Evolutionary conservation across 2,888 invertebrate species (phyloP).

Genomic region (Lobophora halterata): DNA sequence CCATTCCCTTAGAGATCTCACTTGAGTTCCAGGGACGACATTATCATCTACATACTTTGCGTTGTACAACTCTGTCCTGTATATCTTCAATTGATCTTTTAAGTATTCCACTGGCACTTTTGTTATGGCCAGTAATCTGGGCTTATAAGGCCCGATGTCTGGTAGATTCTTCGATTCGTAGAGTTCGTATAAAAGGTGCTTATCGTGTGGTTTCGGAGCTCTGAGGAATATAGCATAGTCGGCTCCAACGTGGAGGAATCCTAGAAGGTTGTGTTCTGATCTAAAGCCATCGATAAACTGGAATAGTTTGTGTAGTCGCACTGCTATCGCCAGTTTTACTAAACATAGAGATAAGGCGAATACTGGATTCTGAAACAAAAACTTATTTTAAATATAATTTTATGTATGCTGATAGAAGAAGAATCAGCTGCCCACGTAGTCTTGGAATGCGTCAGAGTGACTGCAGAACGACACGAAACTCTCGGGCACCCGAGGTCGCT

Average conservation of each 20-base stretch:
- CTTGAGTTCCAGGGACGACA: constrained; percentile 59
- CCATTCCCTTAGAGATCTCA: constrained; percentile 67
- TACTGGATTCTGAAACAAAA: constrained; percentile 43
- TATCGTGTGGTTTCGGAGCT: constrained; percentile 57
- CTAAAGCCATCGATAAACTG: constrained; percentile 61
- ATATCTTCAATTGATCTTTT: constrained; percentile 56
- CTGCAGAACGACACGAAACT: too few species aligned
- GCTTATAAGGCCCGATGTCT: constrained; percentile 43
- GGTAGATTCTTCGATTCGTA: constrained; percentile 59
- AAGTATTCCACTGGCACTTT: constrained; percentile 62
- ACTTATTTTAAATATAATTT: too few species aligned
- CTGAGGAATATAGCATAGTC: constrained; percentile 61
- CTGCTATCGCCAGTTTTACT: constrained; percentile 33
- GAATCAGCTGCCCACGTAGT: too few species aligned
- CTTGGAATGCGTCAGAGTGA: too few species aligned
- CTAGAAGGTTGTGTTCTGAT: constrained; percentile 54
- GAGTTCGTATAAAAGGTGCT: constrained; percentile 56
- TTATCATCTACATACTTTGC: constrained; percentile 57
- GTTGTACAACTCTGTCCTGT: constrained; percentile 51
- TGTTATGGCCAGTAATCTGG: constrained; percentile 57
- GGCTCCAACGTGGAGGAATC: constrained; percentile 61
- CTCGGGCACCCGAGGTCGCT: too few species aligned
- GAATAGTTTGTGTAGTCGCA: constrained; percentile 63
- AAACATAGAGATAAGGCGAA: constrained; percentile 27
- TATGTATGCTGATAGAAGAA: too few species aligned